Evolutionary conservation across 2,797 vertebrate genomes (phyloP).

Genomic region (Cynopterus sphinx): DNA sequence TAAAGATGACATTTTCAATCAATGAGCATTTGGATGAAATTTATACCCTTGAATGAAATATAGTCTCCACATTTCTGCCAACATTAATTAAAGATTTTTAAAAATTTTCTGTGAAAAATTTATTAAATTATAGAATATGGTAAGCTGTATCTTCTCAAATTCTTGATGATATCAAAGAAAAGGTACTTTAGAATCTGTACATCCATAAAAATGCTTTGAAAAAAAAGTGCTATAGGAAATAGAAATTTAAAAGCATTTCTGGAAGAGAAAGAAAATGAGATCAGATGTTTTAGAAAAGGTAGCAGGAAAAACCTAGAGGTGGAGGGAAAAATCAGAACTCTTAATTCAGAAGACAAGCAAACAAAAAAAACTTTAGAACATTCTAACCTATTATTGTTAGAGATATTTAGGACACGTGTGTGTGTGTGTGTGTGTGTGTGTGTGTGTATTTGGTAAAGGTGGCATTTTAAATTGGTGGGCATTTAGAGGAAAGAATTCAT

Average conservation of each 20-base stretch:
- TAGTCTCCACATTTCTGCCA: background rate
- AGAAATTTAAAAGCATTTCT: conserved; percentile 17
- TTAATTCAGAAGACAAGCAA: background rate
- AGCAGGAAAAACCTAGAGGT: background rate
- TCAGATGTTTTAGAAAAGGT: background rate
- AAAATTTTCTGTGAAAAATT: background rate
- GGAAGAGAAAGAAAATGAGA: background rate
- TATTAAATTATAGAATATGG: background rate
- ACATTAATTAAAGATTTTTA: background rate
- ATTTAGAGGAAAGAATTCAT: background rate
- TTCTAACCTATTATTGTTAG: background rate
- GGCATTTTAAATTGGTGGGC: background rate
- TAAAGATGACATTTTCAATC: background rate
- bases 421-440: too few species aligned
- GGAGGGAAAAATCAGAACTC: background rate
- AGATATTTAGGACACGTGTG: background rate
- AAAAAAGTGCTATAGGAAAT: background rate
- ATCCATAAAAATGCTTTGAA: background rate
- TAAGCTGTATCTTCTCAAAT: conserved; percentile 19
- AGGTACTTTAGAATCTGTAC: background rate
- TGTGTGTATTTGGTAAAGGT: background rate
- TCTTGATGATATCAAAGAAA: conserved; percentile 1
- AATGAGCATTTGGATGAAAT: background rate
- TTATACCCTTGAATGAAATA: background rate
- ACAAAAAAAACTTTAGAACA: background rate